A percentile compares a stretch with the other conserved stretches of the same genome.
Conservation (phyloP, 2,797 vertebrate genomes). For the Falco columbarius region DNA sequence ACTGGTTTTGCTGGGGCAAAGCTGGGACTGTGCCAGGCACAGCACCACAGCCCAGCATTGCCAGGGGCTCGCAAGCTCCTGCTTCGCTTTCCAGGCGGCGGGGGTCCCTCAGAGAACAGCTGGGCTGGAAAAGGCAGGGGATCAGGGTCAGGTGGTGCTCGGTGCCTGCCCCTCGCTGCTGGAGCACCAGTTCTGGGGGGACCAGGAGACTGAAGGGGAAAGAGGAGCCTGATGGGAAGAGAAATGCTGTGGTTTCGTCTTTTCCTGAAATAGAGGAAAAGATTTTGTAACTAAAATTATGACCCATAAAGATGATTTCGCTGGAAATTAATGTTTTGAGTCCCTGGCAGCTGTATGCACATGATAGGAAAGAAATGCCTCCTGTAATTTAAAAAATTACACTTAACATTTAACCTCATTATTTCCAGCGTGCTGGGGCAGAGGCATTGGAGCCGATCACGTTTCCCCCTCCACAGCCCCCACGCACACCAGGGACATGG, state of each 20-base stretch:
- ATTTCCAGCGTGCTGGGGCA: neutral
- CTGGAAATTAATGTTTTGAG: neutral
- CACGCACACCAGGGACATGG: accelerated
- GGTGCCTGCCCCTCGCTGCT: neutral
- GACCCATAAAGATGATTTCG: neutral
- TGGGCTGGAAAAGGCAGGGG: neutral
- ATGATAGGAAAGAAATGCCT: neutral
- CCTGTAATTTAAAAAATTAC: neutral
- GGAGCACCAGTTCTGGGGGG: neutral
- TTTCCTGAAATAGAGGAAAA: neutral
- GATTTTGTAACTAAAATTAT: accelerated
- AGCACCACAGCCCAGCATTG: neutral
- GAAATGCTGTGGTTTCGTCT: accelerated
- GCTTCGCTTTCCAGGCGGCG: accelerated
- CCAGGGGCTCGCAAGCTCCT: accelerated
- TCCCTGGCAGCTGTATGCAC: neutral
- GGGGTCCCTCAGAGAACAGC: neutral
- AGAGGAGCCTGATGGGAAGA: accelerated
- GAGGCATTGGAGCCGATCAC: neutral
- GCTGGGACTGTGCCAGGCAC: accelerated
- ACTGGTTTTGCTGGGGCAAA: neutral
- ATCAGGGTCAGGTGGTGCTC: neutral
- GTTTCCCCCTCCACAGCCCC: accelerated
- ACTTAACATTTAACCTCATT: neutral
- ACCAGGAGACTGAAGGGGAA: accelerated